Percentiles rank a stretch among this genome's conserved stretches.
Evolutionary conservation across 2,888 invertebrate species (phyloP).

Genomic region (Pyrocoelia pectoralis): DNA sequence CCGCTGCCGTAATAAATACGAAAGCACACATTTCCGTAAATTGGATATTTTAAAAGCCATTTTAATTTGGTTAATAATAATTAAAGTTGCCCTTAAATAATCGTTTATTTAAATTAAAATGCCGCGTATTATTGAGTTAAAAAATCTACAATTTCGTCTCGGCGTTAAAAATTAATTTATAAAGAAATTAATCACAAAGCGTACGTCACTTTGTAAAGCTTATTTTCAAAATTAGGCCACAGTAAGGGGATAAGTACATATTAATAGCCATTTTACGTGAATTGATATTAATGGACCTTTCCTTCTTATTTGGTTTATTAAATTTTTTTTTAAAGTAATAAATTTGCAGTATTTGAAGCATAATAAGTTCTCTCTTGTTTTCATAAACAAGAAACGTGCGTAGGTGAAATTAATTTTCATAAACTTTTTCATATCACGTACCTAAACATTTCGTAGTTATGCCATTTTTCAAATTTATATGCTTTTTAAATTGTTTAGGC

Average conservation of each 20-base stretch:
- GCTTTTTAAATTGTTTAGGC: no score
- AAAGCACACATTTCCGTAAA: slow-evolving; percentile 3
- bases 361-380: no score
- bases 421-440: no score
- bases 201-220: neutral
- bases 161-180: neutral
- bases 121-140: neutral
- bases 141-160: neutral
- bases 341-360: no score
- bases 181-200: slow-evolving; percentile 2
- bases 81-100: slow-evolving; percentile 3
- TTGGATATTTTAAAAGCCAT: slow-evolving; percentile 6
- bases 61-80: slow-evolving; percentile 5
- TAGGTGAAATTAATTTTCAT: no score
- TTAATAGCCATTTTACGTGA: neutral
- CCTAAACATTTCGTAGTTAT: no score
- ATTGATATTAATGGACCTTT: no score
- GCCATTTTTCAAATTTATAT: no score
- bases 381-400: no score
- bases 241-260: neutral
- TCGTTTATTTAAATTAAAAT: slow-evolving; percentile 9
- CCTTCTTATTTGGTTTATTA: no score
- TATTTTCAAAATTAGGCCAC: neutral
- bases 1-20: slow-evolving; percentile 4
- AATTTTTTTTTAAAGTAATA: no score